phyloP scores from a whole-genome alignment of 2,797 vertebrate genomes.

The Thalassophryne amazonica region DNA sequence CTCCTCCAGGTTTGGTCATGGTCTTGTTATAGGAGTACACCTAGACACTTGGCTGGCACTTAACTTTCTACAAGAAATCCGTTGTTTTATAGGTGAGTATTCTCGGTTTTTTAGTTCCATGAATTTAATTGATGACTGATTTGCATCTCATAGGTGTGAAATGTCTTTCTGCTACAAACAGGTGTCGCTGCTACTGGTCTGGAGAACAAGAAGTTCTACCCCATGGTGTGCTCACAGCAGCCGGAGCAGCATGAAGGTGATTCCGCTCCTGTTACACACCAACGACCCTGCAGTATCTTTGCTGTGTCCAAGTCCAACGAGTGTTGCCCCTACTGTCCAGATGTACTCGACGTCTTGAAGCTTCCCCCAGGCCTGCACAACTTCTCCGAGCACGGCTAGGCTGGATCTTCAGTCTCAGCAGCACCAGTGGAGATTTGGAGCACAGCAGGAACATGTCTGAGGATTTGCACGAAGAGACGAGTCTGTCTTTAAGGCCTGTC shows the following conservation, averaged over 20 bases:
- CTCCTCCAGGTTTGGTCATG: constrained; percentile 90
- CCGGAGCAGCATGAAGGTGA: constrained; percentile 97
- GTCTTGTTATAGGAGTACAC: constrained; percentile 93
- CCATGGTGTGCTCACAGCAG: constrained; percentile 94
- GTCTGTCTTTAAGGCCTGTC: constrained; percentile 12
- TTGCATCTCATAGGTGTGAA: neutral
- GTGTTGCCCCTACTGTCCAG: constrained; percentile 77
- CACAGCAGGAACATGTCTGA: constrained; percentile 38
- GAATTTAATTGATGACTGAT: neutral
- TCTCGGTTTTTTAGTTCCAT: neutral
- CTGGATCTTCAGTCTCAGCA: constrained; percentile 89
- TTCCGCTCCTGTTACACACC: constrained; percentile 86
- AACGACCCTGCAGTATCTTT: constrained; percentile 92
- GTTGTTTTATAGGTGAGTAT: constrained; percentile 86
- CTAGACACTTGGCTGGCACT: constrained; percentile 91
- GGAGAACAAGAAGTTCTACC: constrained; percentile 90
- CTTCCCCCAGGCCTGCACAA: constrained; percentile 87
- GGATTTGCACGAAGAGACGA: constrained; percentile 21
- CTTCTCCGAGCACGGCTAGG: constrained; percentile 84
- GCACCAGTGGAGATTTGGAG: constrained; percentile 20
- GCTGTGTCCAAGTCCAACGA: constrained; percentile 85
- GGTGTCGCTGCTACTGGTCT: constrained; percentile 87
- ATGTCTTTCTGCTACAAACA: constrained; percentile 44
- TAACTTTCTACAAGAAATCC: constrained; percentile 96
- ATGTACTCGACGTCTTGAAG: constrained; percentile 78